Evolutionary conservation across 1,140 invertebrate species (phyloP).

Genomic region (Drosophila paulistorum): DNA sequence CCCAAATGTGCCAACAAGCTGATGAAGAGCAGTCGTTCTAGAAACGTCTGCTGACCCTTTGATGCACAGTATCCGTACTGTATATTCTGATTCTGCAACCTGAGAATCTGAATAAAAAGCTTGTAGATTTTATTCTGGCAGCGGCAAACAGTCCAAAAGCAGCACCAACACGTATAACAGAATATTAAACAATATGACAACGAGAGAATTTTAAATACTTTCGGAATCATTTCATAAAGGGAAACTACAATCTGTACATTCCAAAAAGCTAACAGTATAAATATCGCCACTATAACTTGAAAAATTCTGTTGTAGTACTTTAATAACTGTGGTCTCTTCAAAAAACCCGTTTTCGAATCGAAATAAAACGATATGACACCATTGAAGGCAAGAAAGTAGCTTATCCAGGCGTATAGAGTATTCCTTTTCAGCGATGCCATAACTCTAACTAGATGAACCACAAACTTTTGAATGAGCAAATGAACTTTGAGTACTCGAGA

Average conservation of each 20-base stretch:
- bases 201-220: neutral
- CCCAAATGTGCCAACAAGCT: neutral
- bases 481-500: no score
- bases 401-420: neutral
- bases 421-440: neutral
- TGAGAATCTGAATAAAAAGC: neutral
- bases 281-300: neutral
- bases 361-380: neutral
- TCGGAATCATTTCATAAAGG: neutral
- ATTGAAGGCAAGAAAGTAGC: neutral
- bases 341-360: neutral
- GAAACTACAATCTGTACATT: no score
- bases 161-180: neutral
- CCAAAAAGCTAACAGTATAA: neutral
- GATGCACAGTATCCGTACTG: neutral
- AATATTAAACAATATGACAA: neutral
- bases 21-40: neutral
- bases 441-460: neutral
- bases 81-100: neutral
- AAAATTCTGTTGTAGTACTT: neutral
- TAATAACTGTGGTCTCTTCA: neutral
- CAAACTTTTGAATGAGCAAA: neutral
- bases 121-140: neutral
- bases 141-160: neutral
- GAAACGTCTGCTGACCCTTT: neutral